Base-by-base conservation (phyloP, 2,113 vertebrate species). In the Gobio gobio region DNA sequence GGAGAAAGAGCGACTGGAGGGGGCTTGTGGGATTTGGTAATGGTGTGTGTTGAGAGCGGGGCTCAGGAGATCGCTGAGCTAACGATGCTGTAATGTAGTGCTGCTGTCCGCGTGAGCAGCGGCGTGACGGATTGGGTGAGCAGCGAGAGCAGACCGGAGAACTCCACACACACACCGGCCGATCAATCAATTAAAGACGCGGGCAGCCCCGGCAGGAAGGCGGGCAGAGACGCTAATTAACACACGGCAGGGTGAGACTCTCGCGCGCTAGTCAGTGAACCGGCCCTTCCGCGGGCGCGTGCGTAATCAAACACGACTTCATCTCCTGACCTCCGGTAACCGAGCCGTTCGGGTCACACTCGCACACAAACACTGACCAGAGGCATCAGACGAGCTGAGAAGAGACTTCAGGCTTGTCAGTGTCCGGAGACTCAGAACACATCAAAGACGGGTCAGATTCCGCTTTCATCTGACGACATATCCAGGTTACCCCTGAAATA, bases 81-180 rank as follows among this genome's bases (percentile, higher is more conserved):
- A 89, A 89, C 49, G 88, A 89, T 81, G 82, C 86, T 87, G 79
- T 89, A 90, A 90, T 89, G 74, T 86, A 87, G 85, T 82, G 85
- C 85, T 82, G 86, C 88, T 87, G 88, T 89, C 90, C 86, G 78
- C 61, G 26, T 75, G 73, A 88, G 75, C 83, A 86, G 79, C 14
- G 7, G 51, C 14, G 80, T 89, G 88, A 89, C 83, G 72, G 88
- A 90, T 89, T 84, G 83, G 63, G 61, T 78, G 70, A 82, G 83
- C 86, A 82, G 75, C 54, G 78, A 78, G 84, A 81, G 80, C 85
- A 85, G 70, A 77, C 68, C 84, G 61, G 26, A 74, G 64, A 85
- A 85, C 78, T 56, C 13, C 47, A 29, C 85, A 76, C 78, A 43
- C 76, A 79, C 74, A 83, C 86, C 29, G 33, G 63, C 83, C 80